Evolutionary conservation across 2,113 vertebrate genomes (phyloP).

Genomic region (Colius striatus): DNA sequence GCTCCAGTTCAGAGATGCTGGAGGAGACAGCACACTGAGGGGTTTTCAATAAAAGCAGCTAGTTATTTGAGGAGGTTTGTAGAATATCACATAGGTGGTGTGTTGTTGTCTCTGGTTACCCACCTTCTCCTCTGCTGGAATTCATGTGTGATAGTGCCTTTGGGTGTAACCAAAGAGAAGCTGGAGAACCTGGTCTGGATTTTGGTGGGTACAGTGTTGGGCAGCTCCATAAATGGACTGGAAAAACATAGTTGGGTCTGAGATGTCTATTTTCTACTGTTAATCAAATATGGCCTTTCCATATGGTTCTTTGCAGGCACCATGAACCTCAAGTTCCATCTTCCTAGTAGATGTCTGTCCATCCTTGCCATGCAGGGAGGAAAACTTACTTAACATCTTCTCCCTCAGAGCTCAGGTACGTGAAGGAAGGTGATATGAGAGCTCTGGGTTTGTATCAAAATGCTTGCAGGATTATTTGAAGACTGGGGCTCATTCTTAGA

Average conservation of each 20-base stretch:
- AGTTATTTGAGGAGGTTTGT: background rate
- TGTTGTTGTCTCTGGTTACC: conserved; percentile 3
- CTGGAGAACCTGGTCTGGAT: background rate
- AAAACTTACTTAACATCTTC: background rate
- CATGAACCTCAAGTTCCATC: background rate
- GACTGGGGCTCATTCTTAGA: background rate
- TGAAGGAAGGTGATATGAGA: background rate
- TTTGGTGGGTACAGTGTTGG: background rate
- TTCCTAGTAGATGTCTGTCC: background rate
- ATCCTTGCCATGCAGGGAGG: background rate
- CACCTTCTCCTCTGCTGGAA: background rate
- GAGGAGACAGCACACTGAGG: background rate
- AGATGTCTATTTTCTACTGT: background rate
- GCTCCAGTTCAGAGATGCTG: background rate
- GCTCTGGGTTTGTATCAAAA: background rate
- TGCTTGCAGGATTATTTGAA: background rate
- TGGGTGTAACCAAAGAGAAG: background rate
- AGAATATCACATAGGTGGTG: background rate
- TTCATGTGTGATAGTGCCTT: background rate
- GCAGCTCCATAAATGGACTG: background rate
- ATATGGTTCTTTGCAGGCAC: background rate
- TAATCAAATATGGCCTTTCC: background rate
- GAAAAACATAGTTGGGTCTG: background rate
- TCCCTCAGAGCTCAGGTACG: background rate
- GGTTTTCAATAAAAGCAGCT: background rate